Percentiles rank a stretch among this genome's conserved stretches.
phyloP scores from a whole-genome alignment of 1,140 invertebrate species.

The Aphelenchoides besseyi region DNA sequence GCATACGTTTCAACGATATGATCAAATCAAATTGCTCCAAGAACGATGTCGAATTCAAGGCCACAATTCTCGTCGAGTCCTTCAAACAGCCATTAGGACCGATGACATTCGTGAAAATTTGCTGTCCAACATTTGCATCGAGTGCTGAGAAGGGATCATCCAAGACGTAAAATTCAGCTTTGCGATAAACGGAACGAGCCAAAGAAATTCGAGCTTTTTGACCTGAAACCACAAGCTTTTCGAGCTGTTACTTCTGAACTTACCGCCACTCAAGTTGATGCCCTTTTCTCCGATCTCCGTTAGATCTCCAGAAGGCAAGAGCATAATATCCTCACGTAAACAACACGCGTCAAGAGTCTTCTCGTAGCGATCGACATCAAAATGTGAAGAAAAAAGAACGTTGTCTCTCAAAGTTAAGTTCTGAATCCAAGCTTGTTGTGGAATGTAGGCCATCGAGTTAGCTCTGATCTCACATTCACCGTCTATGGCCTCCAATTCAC shows the following conservation, averaged over 20 bases:
- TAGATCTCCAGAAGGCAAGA: constrained; percentile 45
- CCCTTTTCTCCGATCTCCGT: constrained; percentile 64
- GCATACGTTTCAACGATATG: constrained; percentile 34
- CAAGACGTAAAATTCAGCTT: constrained; percentile 58
- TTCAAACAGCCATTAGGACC: constrained; percentile 55
- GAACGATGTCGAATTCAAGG: constrained; percentile 39
- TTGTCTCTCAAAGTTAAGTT: constrained; percentile 63
- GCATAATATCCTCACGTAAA: constrained; percentile 44
- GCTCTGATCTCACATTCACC: constrained; percentile 23
- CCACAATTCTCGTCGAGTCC: constrained; percentile 43
- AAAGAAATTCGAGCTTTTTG: constrained; percentile 70
- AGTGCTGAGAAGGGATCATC: constrained; percentile 61
- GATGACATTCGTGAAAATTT: constrained; percentile 65
- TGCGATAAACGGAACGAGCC: constrained; percentile 62
- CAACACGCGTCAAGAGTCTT: constrained; percentile 46
- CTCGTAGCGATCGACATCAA: constrained; percentile 38
- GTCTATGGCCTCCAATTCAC: constrained; percentile 4
- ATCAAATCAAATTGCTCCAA: constrained; percentile 36
- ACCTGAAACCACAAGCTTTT: too few species aligned
- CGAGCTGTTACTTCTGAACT: too few species aligned
- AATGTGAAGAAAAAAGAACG: constrained; percentile 47
- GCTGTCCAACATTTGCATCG: constrained; percentile 62
- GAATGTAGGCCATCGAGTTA: constrained; percentile 65
- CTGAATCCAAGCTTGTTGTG: constrained; percentile 68
- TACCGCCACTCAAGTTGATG: constrained; percentile 66